These are phyloP conservation scores for Moxostoma hubbsi DNA, from an alignment of 2,797 vertebrate species.

Conservation along the genomic window DNA sequence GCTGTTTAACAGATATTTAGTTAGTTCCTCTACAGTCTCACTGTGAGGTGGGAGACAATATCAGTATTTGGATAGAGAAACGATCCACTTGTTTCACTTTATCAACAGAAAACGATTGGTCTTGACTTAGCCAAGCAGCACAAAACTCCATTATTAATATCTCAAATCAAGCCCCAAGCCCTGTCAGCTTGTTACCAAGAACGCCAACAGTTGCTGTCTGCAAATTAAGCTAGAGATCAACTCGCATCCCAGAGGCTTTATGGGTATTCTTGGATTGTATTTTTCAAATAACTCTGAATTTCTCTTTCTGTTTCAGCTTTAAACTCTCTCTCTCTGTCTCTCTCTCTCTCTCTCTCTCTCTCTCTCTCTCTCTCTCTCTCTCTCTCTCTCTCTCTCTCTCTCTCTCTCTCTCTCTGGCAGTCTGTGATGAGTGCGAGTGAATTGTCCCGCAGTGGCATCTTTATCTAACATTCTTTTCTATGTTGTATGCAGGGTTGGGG, in stretches of 20 bases:
- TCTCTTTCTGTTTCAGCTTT: conserved; percentile 7
- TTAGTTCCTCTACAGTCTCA: background rate
- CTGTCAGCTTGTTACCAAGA: conserved; percentile 43
- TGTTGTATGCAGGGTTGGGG: too few species aligned
- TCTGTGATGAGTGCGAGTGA: too few species aligned
- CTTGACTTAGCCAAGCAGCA: background rate
- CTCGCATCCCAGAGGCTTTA: conserved; percentile 32
- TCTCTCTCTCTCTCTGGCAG: conserved; percentile 12
- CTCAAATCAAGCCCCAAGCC: conserved; percentile 29
- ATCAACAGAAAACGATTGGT: background rate
- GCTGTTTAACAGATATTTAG: background rate
- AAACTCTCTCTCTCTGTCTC: conserved; percentile 26
- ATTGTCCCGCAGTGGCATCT: too few species aligned
- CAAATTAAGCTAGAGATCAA: conserved; percentile 46
- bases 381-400: conserved; percentile 21
- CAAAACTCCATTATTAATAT: conserved; percentile 40
- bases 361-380: conserved; percentile 18
- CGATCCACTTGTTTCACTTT: background rate
- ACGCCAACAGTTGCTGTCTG: conserved; percentile 35
- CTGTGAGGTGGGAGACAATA: background rate
- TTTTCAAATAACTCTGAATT: conserved; percentile 27
- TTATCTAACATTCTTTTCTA: too few species aligned
- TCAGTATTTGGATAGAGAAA: conserved; percentile 4
- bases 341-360: conserved; percentile 10
- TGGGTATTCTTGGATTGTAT: conserved; percentile 44